These are phyloP conservation scores for Brachionus rotundiformis DNA, from an alignment of 1,140 invertebrate genomes.

Conservation along the genomic window DNA sequence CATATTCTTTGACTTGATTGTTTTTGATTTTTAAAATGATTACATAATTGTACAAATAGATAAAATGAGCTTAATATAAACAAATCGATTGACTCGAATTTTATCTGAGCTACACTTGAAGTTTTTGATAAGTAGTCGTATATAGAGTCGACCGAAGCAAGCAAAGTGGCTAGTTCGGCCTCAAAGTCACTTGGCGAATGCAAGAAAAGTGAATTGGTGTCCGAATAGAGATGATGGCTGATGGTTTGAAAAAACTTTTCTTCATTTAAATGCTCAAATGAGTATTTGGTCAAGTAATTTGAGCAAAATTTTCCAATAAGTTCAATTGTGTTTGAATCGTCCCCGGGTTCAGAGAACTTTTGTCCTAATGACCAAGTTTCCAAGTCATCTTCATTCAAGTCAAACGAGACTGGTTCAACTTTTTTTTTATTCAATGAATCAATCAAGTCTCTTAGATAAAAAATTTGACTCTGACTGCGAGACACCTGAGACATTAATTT, in stretches of 20 bases:
- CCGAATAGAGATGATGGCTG: background rate
- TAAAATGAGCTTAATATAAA: conserved; percentile 12
- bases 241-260: background rate
- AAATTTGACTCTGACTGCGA: background rate
- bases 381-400: conserved; percentile 5
- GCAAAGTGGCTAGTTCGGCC: background rate
- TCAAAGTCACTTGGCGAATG: background rate
- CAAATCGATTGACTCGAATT: conserved; percentile 10
- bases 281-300: background rate
- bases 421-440: background rate
- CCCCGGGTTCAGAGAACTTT: background rate
- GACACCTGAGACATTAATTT: background rate
- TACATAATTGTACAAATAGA: background rate
- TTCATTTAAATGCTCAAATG: conserved; percentile 17
- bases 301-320: conserved; percentile 14
- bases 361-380: background rate
- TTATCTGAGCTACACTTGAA: background rate
- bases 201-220: background rate
- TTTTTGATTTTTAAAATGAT: conserved; percentile 18
- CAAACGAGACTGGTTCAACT: background rate
- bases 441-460: background rate
- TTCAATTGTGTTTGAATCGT: background rate
- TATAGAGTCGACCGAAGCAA: background rate
- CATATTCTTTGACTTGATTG: background rate
- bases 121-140: conserved; percentile 4